These are phyloP conservation scores for Dreissena polymorpha DNA, from an alignment of 1,140 invertebrate genomes.

Conservation along the genomic window DNA sequence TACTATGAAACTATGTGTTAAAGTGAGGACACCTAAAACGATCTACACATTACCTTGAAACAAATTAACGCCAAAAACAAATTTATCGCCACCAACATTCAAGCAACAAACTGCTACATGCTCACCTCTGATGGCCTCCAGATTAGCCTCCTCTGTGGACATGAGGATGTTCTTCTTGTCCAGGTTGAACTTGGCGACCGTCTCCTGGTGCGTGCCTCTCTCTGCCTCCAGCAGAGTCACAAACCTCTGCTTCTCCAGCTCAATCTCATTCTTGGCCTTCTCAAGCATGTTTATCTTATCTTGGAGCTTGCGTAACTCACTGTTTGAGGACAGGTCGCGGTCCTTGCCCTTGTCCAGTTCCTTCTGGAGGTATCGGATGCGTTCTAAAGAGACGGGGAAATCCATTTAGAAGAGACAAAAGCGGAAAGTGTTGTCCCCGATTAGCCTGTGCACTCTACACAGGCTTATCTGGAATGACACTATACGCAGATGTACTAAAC, in stretches of 20 bases:
- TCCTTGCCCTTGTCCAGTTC: conserved; percentile 88
- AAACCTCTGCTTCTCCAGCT: conserved; percentile 92
- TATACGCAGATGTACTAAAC: too few relatives aligned
- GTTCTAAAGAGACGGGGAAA: conserved; percentile 74
- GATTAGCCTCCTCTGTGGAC: conserved; percentile 93
- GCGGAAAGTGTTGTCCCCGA: too few relatives aligned
- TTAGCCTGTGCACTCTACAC: too few relatives aligned
- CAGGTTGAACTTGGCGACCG: conserved; percentile 81
- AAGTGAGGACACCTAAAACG: too few relatives aligned
- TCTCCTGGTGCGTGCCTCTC: conserved; percentile 91
- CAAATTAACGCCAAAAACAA: too few relatives aligned
- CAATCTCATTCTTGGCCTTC: conserved; percentile 91
- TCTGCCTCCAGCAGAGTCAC: conserved; percentile 94
- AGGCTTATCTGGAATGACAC: too few relatives aligned
- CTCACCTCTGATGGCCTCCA: conserved; percentile 93
- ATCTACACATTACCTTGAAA: too few relatives aligned
- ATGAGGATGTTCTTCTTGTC: conserved; percentile 83
- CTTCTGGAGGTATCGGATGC: conserved; percentile 83
- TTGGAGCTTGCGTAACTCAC: conserved; percentile 84
- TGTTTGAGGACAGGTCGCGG: conserved; percentile 86
- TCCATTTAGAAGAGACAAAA: not conserved
- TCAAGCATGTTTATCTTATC: conserved; percentile 92
- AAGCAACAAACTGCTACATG: too few relatives aligned
- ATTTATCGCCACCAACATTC: too few relatives aligned
- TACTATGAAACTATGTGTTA: too few relatives aligned